Percentiles rank a stretch among this genome's conserved stretches.
Conservation (phyloP, 2,797 vertebrate species). For the Capromys pilorides region DNA sequence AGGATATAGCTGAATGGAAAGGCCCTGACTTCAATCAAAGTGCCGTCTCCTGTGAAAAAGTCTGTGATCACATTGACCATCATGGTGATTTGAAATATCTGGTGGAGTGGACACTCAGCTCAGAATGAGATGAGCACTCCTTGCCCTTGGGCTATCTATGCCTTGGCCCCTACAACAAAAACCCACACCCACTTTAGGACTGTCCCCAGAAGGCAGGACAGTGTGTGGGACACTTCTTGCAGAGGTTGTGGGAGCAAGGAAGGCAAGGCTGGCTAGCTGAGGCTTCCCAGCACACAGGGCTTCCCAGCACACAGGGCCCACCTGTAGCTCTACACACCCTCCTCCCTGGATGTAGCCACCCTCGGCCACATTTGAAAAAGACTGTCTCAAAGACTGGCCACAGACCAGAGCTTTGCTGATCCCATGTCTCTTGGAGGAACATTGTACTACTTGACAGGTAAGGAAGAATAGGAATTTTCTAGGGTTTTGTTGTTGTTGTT, state of each 20-base stretch:
- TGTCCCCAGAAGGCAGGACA: too few relatives aligned
- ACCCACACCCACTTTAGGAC: background rate
- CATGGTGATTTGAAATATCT: background rate
- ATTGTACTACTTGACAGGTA: background rate
- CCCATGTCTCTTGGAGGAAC: background rate
- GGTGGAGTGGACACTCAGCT: background rate
- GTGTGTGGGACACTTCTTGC: background rate
- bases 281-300: background rate
- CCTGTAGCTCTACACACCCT: background rate
- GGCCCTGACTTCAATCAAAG: background rate
- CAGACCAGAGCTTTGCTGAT: background rate
- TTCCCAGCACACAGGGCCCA: background rate
- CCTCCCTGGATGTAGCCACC: too few relatives aligned
- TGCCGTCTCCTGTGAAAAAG: background rate
- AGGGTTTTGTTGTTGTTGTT: background rate
- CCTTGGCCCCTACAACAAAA: background rate
- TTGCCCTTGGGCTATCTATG: background rate
- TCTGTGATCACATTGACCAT: too few relatives aligned
- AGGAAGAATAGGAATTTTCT: background rate
- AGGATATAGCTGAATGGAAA: background rate
- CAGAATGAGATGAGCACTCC: background rate
- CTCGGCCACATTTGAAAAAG: background rate
- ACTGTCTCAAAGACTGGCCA: background rate
- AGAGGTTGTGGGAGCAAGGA: background rate
- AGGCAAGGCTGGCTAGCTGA: background rate